Evolutionary conservation across 2,888 invertebrate genomes (phyloP).

Genomic region (Teinopalpus imperialis): DNA sequence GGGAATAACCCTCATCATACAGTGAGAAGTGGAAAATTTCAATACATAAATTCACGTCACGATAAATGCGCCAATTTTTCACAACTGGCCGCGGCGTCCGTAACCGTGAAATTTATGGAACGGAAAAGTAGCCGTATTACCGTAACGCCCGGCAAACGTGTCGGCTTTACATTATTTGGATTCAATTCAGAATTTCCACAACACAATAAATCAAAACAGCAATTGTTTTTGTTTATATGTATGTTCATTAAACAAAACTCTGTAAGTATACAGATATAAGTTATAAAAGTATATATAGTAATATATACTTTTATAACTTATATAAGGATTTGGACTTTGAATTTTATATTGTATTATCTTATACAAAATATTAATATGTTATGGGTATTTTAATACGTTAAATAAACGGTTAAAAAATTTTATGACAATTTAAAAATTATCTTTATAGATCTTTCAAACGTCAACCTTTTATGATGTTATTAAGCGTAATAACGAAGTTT

Average conservation of each 20-base stretch:
- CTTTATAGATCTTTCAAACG: too few species aligned
- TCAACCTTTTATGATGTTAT: not conserved
- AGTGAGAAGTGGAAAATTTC: conserved; percentile 11
- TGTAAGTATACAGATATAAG: too few species aligned
- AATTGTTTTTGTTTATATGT: not conserved
- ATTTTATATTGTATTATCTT: too few species aligned
- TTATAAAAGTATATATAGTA: too few species aligned
- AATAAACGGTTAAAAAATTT: too few species aligned
- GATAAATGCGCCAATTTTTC: conserved; percentile 19
- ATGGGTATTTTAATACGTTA: too few species aligned
- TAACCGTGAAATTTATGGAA: conserved; percentile 15
- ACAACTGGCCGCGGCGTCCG: conserved; percentile 17
- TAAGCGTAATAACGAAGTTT: conserved; percentile 1
- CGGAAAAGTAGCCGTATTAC: conserved; percentile 19
- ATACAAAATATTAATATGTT: too few species aligned
- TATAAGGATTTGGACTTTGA: too few species aligned
- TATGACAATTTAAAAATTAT: too few species aligned
- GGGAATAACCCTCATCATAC: conserved; percentile 14
- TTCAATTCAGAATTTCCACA: not conserved
- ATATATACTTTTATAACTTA: too few species aligned
- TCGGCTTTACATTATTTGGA: conserved; percentile 7
- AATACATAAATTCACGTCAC: conserved; percentile 21
- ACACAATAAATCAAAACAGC: not conserved
- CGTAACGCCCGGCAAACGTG: not conserved
- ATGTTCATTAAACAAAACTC: too few species aligned